Conservation (phyloP, 2,113 vertebrate species). For the Oreotragus oreotragus region DNA sequence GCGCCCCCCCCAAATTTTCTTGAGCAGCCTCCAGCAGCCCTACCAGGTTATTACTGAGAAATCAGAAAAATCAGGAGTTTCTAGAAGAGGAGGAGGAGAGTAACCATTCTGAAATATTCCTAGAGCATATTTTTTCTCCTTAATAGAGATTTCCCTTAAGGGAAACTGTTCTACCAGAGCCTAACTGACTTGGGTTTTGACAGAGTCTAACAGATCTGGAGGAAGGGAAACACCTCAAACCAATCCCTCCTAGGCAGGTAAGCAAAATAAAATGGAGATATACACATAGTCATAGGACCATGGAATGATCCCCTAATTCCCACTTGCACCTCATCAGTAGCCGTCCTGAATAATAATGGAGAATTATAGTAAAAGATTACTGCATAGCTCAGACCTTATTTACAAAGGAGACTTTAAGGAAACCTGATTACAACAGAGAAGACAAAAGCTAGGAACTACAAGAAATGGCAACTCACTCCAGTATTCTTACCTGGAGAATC, state of each 20-base stretch:
- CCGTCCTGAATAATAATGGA: not conserved
- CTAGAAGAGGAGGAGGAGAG: not conserved
- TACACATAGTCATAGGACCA: not conserved
- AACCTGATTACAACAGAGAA: not conserved
- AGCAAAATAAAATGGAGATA: not conserved
- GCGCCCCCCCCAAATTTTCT: rapidly evolving
- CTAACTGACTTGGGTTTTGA: not conserved
- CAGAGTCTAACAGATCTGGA: not conserved
- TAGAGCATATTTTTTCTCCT: not conserved
- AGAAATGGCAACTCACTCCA: not conserved
- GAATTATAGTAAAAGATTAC: not conserved
- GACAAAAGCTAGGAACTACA: not conserved
- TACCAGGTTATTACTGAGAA: not conserved
- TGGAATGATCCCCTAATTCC: not conserved
- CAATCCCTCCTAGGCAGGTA: not conserved
- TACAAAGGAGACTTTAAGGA: not conserved
- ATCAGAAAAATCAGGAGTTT: not conserved
- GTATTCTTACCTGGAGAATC: not conserved
- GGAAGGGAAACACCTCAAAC: not conserved
- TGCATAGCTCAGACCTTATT: not conserved
- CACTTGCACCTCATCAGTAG: not conserved
- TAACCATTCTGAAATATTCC: not conserved
- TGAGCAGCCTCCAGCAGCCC: not conserved
- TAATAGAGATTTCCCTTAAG: not conserved
- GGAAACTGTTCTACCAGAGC: not conserved